Base-by-base conservation (phyloP, 2,888 invertebrate species). In the Drosophila leonis region DNA sequence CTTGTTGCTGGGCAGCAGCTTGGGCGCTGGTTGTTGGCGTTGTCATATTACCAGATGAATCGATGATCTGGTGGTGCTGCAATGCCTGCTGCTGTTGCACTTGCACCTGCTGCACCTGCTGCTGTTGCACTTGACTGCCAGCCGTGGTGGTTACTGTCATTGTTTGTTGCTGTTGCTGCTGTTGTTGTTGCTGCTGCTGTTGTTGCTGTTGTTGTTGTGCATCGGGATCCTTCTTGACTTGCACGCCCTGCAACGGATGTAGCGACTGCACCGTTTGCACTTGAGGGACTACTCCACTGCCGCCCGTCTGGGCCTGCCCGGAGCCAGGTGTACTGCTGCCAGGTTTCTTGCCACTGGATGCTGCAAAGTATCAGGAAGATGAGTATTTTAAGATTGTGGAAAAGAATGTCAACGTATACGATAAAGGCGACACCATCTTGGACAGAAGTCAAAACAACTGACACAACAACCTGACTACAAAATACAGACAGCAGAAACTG, bases 181-280 rank as follows among this genome's bases (percentile, higher is more conserved):
- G 90, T 0, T 81, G 82, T 0, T 86, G 90, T 6, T 85, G 83
- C 8, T 78, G 82, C 6, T 75, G 83, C 4, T 83, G 86, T 4
- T 80, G 79, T 20, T 91, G 89, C 4, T 48, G 48, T 15, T 48
- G 48, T 55, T 88, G 88, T 59, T 92, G 91, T 73, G 92, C 92
- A 88, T 93, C 93, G 35, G 93, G 93, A 87, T 92, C 92, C 86
- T 93, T 93, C 74, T 93, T 93, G 15, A 93, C 93, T 79, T 93
- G 92, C 37, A 93, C 93, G 27, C 92, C 90, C 72, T 93, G 93
- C 66, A 93, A 63, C 6, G 92, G 92, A 63, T 93, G 93, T 65
- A 93, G 66, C 35, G 93, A 92, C 82, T 92, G 92, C 72, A 93
- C 93, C 24, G 93, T 84, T 78, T 93, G 93, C 63, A 93, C 93